These are phyloP conservation scores for Ceratotherium simum DNA, from an alignment of 2,113 vertebrate genomes.

Conservation along the genomic window DNA sequence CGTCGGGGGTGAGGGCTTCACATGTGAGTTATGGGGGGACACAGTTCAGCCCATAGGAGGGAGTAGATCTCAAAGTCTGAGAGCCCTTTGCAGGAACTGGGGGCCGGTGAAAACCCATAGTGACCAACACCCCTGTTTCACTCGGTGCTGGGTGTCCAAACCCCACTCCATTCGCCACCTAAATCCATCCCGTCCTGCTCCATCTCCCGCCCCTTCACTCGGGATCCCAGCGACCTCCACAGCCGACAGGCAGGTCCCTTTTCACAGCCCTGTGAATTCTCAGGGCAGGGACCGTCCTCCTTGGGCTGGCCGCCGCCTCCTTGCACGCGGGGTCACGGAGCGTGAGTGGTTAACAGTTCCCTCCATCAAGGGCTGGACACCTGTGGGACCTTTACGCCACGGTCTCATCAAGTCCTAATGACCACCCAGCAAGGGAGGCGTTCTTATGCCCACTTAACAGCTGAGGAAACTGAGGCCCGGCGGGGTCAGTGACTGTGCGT, in stretches of 20 bases:
- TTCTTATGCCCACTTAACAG: accelerated
- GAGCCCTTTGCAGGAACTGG: background rate
- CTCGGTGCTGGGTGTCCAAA: accelerated
- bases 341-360: accelerated
- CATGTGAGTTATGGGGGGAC: too few relatives aligned
- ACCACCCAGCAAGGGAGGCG: too few relatives aligned
- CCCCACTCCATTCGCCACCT: accelerated
- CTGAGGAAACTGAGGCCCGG: background rate
- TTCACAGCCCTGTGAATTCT: too few relatives aligned
- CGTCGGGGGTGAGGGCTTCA: background rate
- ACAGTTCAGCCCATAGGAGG: too few relatives aligned
- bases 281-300: background rate
- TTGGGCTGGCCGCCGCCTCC: background rate
- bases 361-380: accelerated
- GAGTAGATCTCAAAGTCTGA: accelerated
- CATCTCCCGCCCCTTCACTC: accelerated
- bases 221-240: accelerated
- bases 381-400: accelerated
- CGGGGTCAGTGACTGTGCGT: accelerated
- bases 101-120: background rate
- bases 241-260: accelerated
- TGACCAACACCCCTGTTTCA: accelerated
- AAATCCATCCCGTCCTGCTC: accelerated
- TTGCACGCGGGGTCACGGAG: accelerated
- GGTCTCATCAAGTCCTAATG: accelerated